Conservation (phyloP, 1,140 invertebrate species). For the Macrobrachium rosenbergii region DNA sequence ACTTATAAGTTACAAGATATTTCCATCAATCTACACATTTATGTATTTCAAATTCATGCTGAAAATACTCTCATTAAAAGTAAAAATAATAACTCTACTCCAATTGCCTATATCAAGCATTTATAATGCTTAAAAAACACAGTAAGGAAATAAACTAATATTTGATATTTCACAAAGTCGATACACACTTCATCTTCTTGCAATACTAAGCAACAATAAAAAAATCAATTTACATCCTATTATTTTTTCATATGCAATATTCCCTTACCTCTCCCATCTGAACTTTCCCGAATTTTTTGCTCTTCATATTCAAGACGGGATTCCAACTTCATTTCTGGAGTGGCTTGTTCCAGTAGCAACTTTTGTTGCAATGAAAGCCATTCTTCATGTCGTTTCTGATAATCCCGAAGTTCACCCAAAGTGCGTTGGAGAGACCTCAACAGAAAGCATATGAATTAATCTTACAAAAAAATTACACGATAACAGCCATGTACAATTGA, state of each 20-base stretch:
- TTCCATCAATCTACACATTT: too few species aligned
- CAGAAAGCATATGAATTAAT: conserved; percentile 18
- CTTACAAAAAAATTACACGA: conserved; percentile 52
- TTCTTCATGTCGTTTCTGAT: conserved; percentile 78
- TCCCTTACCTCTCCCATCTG: conserved; percentile 67
- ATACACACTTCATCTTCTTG: too few species aligned
- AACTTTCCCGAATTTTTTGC: conserved; percentile 70
- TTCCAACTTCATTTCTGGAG: conserved; percentile 70
- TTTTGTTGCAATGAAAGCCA: conserved; percentile 78
- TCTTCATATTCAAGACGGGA: conserved; percentile 72
- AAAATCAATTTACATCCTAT: too few species aligned
- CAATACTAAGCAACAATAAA: neutral
- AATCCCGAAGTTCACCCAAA: conserved; percentile 77
- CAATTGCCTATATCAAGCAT: too few species aligned
- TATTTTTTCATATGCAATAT: too few species aligned
- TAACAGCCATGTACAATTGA: conserved; percentile 23
- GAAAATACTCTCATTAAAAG: too few species aligned
- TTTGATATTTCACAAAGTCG: too few species aligned
- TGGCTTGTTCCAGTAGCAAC: conserved; percentile 77
- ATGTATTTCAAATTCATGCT: too few species aligned
- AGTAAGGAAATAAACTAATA: too few species aligned
- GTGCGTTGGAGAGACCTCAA: conserved; percentile 78
- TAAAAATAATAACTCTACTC: too few species aligned
- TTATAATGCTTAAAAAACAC: too few species aligned
- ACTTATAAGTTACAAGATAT: too few species aligned